Evolutionary conservation across 2,888 invertebrate species (phyloP).

Genomic region (Oxystoma pomonae): DNA sequence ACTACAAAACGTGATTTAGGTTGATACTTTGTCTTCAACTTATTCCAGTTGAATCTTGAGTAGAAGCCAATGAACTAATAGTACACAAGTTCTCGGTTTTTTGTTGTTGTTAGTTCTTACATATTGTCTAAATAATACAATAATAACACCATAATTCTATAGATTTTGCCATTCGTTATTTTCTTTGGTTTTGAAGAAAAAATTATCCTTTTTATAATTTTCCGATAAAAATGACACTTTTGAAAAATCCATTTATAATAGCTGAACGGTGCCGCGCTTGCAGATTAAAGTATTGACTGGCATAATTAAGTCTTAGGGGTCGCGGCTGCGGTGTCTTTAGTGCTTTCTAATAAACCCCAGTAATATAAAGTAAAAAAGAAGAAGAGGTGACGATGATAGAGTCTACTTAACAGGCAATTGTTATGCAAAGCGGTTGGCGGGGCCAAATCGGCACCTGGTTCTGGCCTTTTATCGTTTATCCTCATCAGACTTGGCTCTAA

Average conservation of each 20-base stretch:
- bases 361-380: conserved; percentile 41
- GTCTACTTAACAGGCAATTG: conserved; percentile 48
- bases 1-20: no score
- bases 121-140: no score
- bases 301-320: neutral
- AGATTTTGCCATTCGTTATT: no score
- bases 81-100: no score
- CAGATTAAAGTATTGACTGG: neutral
- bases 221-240: neutral
- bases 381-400: conserved; percentile 44
- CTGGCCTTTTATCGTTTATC: conserved; percentile 47
- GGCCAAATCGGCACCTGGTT: conserved; percentile 48
- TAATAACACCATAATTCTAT: no score
- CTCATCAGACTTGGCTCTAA: conserved; percentile 39
- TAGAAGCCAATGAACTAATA: no score
- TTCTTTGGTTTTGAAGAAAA: no score
- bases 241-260: neutral
- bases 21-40: no score
- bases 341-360: conserved; percentile 48
- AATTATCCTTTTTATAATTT: no score
- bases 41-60: no score
- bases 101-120: no score
- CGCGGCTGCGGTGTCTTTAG: conserved; percentile 33
- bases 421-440: conserved; percentile 48
- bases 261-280: neutral